phyloP scores from a whole-genome alignment of 2,797 vertebrate species.

The Brachyalestes nurse region DNA sequence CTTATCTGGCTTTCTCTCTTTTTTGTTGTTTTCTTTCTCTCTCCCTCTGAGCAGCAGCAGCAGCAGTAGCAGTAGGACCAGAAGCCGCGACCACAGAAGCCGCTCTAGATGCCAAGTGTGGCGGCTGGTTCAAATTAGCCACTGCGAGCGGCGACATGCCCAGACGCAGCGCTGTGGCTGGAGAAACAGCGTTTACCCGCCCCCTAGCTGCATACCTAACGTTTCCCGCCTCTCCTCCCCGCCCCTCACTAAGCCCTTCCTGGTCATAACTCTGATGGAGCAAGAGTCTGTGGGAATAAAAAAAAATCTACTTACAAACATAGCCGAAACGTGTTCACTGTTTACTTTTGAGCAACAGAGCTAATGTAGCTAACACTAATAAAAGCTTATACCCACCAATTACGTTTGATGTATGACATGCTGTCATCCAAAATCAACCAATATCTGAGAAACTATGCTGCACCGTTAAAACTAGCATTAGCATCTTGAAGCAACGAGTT shows the following conservation, averaged over 20 bases:
- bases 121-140: conserved; percentile 81
- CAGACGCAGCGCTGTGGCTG: conserved; percentile 71
- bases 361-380: no score
- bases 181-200: conserved; percentile 62
- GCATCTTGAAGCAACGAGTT: no score
- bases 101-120: conserved; percentile 74
- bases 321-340: no score
- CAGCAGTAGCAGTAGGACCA: conserved; percentile 67
- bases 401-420: no score
- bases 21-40: conserved; percentile 33
- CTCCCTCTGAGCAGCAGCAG: conserved; percentile 59
- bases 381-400: no score
- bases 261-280: neutral
- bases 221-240: conserved; percentile 66
- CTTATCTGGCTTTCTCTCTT: conserved; percentile 27
- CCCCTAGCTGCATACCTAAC: conserved; percentile 67
- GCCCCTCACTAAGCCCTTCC: conserved; percentile 51
- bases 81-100: conserved; percentile 76
- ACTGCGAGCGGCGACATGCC: conserved; percentile 78
- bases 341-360: no score
- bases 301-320: neutral
- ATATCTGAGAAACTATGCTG: no score
- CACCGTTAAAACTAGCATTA: no score
- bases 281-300: neutral
- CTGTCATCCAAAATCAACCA: no score